Conservation (phyloP, 2,888 invertebrate species). For the Pocota personata region DNA sequence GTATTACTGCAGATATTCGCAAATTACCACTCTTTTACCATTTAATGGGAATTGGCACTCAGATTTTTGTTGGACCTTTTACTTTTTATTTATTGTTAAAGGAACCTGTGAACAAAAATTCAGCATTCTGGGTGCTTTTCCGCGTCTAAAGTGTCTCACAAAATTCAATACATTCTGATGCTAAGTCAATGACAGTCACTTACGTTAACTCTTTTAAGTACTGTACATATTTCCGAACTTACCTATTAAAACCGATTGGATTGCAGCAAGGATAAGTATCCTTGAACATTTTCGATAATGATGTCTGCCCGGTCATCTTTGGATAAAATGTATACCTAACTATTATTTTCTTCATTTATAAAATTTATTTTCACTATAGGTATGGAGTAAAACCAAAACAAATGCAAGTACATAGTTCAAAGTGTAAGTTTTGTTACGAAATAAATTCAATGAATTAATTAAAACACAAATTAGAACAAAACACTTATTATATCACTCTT, state of each 20-base stretch:
- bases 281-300: background rate
- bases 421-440: conserved; percentile 41
- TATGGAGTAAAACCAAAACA: background rate
- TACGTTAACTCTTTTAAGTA: no score
- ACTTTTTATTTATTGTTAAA: no score
- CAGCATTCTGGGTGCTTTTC: no score
- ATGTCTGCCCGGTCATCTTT: background rate
- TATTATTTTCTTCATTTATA: background rate
- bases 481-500: conserved; percentile 58
- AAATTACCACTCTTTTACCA: no score
- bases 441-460: conserved; percentile 66
- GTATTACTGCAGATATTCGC: no score
- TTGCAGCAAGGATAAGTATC: background rate
- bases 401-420: background rate
- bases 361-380: background rate
- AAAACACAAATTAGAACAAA: conserved; percentile 65
- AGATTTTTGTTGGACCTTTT: no score
- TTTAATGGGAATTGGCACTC: no score
- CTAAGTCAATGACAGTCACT: no score
- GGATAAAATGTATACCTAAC: no score
- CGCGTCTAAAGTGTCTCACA: no score
- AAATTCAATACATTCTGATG: no score
- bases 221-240: background rate
- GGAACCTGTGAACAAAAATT: no score
- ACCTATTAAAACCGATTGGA: background rate